A percentile compares a stretch with the other conserved stretches of the same genome.
These are phyloP conservation scores for Andrena chrysosceles DNA, from an alignment of 2,888 invertebrate species.

Conservation along the genomic window DNA sequence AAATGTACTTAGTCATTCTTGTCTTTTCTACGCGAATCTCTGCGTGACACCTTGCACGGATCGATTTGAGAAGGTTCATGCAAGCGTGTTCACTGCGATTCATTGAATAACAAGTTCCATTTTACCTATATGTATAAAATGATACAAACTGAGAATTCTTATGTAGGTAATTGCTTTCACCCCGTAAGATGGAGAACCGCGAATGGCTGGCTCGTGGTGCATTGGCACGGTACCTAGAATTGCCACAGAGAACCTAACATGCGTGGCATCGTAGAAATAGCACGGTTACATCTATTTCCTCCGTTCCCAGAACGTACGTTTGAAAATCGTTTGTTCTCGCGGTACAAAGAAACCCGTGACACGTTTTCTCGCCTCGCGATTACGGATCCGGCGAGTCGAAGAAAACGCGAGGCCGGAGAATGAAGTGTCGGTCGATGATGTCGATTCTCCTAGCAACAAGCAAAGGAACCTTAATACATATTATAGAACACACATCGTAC, in stretches of 20 bases:
- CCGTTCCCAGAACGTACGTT: conserved; percentile 54
- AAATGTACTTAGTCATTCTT: background rate
- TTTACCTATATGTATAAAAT: background rate
- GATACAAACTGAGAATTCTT: background rate
- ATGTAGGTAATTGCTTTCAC: conserved; percentile 18
- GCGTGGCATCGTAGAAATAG: conserved; percentile 34
- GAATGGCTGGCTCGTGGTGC: conserved; percentile 3
- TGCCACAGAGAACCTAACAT: conserved; percentile 28
- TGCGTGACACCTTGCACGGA: background rate
- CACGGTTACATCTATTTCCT: conserved; percentile 39
- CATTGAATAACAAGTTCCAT: background rate
- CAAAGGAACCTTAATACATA: background rate
- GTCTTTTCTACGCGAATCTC: background rate
- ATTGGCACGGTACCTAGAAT: conserved; percentile 62
- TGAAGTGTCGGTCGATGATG: background rate
- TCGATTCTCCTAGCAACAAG: background rate
- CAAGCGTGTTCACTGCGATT: background rate
- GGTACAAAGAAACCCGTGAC: conserved; percentile 18
- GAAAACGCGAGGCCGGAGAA: conserved; percentile 31
- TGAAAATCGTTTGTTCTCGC: conserved; percentile 37
- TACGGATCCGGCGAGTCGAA: conserved; percentile 7
- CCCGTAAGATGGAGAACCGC: conserved; percentile 15
- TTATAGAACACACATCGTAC: background rate
- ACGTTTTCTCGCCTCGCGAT: conserved; percentile 26
- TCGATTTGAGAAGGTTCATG: background rate